phyloP scores from a whole-genome alignment of 2,113 vertebrate genomes.

The Zosterops japonicus region DNA sequence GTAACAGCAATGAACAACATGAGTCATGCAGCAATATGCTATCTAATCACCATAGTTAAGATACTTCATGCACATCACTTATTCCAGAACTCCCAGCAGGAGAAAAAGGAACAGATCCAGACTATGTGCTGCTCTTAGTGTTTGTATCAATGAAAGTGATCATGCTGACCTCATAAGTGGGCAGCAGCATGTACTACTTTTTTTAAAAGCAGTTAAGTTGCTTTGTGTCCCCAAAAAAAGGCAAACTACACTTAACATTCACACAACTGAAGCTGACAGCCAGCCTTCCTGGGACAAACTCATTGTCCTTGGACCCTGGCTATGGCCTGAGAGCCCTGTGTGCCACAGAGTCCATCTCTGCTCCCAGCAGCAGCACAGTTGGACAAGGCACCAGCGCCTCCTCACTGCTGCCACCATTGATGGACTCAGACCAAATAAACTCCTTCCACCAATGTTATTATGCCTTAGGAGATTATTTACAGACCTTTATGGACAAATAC shows the following conservation, averaged over 20 bases:
- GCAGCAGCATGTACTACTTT: accelerated
- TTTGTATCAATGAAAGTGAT: not conserved
- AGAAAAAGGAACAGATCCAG: not conserved
- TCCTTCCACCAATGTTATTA: not conserved
- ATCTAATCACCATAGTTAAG: not conserved
- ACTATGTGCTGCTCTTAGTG: not conserved
- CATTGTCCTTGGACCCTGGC: not conserved
- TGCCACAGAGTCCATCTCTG: not conserved
- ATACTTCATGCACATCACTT: not conserved
- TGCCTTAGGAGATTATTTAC: not conserved
- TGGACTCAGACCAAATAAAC: accelerated
- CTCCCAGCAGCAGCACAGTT: not conserved
- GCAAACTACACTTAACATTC: not conserved
- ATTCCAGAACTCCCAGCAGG: not conserved
- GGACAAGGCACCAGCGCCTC: not conserved
- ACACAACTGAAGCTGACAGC: not conserved
- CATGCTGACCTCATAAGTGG: not conserved
- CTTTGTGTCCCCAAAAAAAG: not conserved
- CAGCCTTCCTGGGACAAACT: accelerated
- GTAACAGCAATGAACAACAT: not conserved
- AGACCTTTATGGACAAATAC: not conserved
- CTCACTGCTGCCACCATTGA: not conserved
- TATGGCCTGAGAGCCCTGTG: not conserved
- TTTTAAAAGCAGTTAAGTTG: not conserved
- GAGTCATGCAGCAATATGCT: not conserved